These are phyloP conservation scores for Hydrochoerus hydrochaeris DNA, from an alignment of 2,113 vertebrate species.

Conservation along the genomic window DNA sequence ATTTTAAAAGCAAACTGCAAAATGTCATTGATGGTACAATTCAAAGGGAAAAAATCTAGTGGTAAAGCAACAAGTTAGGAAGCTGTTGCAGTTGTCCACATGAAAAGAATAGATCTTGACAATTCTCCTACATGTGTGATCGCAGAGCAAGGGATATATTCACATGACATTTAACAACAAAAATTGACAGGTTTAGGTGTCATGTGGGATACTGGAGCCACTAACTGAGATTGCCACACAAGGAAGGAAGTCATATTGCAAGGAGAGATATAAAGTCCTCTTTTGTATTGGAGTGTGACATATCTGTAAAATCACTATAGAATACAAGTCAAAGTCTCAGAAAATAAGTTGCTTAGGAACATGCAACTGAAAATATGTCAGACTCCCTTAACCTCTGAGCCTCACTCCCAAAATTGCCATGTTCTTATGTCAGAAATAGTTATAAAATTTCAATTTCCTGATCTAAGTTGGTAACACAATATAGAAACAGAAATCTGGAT, in stretches of 20 bases:
- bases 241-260: background rate
- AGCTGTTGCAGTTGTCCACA: background rate
- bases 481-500: background rate
- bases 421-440: background rate
- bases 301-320: background rate
- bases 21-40: background rate
- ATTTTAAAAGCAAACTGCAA: slow-evolving; percentile 32
- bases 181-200: background rate
- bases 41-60: background rate
- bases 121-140: background rate
- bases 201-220: background rate
- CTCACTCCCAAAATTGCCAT: background rate
- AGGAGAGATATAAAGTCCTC: background rate
- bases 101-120: background rate
- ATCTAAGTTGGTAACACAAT: background rate
- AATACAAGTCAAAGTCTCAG: background rate
- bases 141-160: background rate
- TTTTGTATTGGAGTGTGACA: background rate
- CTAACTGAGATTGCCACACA: background rate
- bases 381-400: background rate
- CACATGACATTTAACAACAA: background rate
- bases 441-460: background rate
- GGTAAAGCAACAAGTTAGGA: background rate
- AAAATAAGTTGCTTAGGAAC: background rate
- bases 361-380: background rate